Evolutionary conservation across 1,140 invertebrate genomes (phyloP).

Genomic region (Drosophila prosaltans): DNA sequence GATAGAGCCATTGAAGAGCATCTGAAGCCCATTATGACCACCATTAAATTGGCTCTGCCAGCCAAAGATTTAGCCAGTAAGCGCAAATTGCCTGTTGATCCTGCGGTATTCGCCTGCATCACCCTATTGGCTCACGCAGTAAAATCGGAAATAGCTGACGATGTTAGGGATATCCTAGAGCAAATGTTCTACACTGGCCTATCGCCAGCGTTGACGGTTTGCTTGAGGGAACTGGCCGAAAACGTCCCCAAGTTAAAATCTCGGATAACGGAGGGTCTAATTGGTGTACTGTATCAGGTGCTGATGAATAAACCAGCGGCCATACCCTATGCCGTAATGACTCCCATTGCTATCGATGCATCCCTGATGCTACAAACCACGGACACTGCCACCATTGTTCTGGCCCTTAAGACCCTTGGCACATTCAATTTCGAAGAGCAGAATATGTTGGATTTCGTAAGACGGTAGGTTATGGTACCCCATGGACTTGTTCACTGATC

Average conservation of each 20-base stretch:
- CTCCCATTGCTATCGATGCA: conserved; percentile 55
- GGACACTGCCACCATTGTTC: conserved; percentile 93
- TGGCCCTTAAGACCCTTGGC: conserved; percentile 96
- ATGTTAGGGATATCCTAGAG: conserved; percentile 94
- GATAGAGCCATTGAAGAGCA: conserved; percentile 91
- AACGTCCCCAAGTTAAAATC: conserved; percentile 94
- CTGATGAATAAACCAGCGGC: conserved; percentile 94
- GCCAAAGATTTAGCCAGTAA: conserved; percentile 89
- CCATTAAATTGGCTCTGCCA: conserved; percentile 92
- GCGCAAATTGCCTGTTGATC: conserved; percentile 90
- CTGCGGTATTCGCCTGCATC: conserved; percentile 97
- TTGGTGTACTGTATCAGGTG: conserved; percentile 94
- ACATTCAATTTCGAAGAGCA: conserved; percentile 98
- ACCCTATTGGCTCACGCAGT: conserved; percentile 95
- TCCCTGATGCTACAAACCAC: conserved; percentile 72
- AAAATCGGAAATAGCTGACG: conserved; percentile 88
- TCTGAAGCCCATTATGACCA: conserved; percentile 93
- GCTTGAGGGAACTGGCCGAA: conserved; percentile 93
- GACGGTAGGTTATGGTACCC: conserved; percentile 83
- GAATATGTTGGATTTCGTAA: conserved; percentile 95
- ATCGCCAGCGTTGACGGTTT: conserved; percentile 94
- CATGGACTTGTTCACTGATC: not conserved
- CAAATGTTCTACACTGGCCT: conserved; percentile 96
- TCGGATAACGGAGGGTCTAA: conserved; percentile 95
- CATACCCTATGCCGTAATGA: conserved; percentile 83